Percentiles rank a stretch among this genome's conserved stretches.
Conservation (phyloP, 2,113 vertebrate species). For the Psilopogon haemacephalus region DNA sequence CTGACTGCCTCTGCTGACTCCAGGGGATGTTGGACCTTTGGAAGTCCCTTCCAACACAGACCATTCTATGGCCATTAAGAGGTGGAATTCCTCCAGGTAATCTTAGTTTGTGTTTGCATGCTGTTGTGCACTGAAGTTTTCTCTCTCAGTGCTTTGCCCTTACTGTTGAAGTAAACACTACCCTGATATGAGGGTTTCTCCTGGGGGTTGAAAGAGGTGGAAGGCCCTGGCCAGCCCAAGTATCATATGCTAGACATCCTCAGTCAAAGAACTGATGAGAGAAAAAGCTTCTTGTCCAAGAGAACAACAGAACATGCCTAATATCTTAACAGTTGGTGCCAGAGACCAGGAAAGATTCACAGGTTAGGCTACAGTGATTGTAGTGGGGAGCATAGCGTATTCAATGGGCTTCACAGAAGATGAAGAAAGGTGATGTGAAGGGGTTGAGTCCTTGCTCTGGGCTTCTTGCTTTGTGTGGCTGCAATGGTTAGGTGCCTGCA, state of each 20-base stretch:
- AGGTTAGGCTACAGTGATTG: background rate
- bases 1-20: background rate
- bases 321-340: background rate
- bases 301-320: background rate
- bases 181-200: background rate
- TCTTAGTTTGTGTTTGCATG: background rate
- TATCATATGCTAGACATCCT: background rate
- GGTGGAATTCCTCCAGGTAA: background rate
- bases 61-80: fast-evolving
- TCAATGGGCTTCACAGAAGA: fast-evolving
- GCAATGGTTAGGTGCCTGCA: fast-evolving
- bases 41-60: no score
- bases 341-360: background rate
- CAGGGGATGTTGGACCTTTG: no score
- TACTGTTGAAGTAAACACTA: background rate
- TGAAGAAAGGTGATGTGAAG: background rate
- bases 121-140: fast-evolving
- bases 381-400: background rate
- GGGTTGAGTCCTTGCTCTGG: fast-evolving
- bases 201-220: background rate
- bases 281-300: background rate
- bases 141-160: background rate
- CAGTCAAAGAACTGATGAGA: background rate
- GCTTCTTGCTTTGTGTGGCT: background rate
- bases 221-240: background rate